Evolutionary conservation across 2,113 vertebrate species (phyloP).

Genomic region (Anoura caudifer): DNA sequence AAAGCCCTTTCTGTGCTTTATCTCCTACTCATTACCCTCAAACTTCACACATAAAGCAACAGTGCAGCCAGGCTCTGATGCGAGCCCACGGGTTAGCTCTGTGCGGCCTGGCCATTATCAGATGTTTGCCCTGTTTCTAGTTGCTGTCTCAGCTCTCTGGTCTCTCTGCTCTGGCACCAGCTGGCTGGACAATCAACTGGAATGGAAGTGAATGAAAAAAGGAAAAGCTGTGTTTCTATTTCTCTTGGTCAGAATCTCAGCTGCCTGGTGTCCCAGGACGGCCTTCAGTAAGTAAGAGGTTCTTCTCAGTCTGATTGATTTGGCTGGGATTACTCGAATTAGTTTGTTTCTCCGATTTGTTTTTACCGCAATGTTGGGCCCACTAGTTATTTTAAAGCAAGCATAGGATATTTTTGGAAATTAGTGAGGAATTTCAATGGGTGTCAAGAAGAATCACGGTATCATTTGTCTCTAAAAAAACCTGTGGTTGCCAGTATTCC

Average conservation of each 20-base stretch:
- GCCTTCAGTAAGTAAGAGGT: neutral
- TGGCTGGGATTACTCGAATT: constrained; percentile 6
- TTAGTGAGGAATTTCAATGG: constrained; percentile 53
- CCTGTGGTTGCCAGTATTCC: constrained; percentile 53
- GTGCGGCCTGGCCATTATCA: neutral
- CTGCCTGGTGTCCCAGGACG: neutral
- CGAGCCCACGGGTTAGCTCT: neutral
- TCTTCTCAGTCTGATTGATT: neutral
- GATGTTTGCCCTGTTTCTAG: neutral
- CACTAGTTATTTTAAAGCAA: constrained; percentile 63
- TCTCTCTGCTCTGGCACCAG: neutral
- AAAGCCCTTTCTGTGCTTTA: neutral
- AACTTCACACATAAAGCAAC: neutral
- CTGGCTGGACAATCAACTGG: neutral
- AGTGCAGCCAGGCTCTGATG: neutral
- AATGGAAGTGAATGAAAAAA: neutral
- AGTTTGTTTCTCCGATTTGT: constrained; percentile 46
- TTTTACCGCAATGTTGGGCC: constrained; percentile 45
- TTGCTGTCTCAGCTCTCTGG: neutral
- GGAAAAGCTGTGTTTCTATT: neutral
- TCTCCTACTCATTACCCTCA: neutral
- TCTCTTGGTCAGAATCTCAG: neutral
- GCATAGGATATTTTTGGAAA: constrained; percentile 62
- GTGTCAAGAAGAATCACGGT: constrained; percentile 61
- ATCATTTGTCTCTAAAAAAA: constrained; percentile 61